A percentile compares a stretch with the other conserved stretches of the same genome.
Conservation (phyloP, 2,888 invertebrate species). For the Brachypalpus laphriformis region DNA sequence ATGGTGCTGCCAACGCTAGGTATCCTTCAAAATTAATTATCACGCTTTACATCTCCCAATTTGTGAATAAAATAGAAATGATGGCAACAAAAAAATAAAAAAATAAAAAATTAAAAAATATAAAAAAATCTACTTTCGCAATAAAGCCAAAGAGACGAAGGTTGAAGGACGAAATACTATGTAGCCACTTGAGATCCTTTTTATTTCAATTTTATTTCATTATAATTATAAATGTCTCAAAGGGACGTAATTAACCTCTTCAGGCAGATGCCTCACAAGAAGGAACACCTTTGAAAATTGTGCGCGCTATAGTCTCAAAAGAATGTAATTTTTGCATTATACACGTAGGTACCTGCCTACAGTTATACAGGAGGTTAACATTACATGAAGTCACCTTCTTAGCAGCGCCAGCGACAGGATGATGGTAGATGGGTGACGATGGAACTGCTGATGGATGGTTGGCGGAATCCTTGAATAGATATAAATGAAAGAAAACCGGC, state of each 20-base stretch:
- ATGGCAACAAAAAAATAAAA: constrained; percentile 12
- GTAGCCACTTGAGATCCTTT: constrained; percentile 72
- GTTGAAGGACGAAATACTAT: constrained; percentile 70
- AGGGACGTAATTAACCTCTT: constrained; percentile 74
- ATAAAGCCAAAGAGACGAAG: constrained; percentile 54
- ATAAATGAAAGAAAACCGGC: constrained; percentile 3
- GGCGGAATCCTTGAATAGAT: constrained; percentile 43
- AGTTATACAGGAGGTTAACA: constrained; percentile 50
- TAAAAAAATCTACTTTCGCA: constrained; percentile 9
- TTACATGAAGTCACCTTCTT: constrained; percentile 25
- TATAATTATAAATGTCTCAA: constrained; percentile 74
- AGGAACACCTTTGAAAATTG: constrained; percentile 71
- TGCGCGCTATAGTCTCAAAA: constrained; percentile 45
- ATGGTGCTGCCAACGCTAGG: background rate
- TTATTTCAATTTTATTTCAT: constrained; percentile 74
- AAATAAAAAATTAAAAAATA: constrained; percentile 12
- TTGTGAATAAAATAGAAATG: constrained; percentile 61
- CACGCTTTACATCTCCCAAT: constrained; percentile 74
- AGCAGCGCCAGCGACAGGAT: background rate
- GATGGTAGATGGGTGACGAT: background rate
- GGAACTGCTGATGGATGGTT: background rate
- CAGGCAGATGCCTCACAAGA: constrained; percentile 67
- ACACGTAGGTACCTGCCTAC: constrained; percentile 21
- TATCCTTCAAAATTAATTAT: constrained; percentile 73
- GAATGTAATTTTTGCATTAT: constrained; percentile 24